These are phyloP conservation scores for Zaprionus obscuricornis DNA, from an alignment of 2,888 invertebrate species.

Conservation along the genomic window DNA sequence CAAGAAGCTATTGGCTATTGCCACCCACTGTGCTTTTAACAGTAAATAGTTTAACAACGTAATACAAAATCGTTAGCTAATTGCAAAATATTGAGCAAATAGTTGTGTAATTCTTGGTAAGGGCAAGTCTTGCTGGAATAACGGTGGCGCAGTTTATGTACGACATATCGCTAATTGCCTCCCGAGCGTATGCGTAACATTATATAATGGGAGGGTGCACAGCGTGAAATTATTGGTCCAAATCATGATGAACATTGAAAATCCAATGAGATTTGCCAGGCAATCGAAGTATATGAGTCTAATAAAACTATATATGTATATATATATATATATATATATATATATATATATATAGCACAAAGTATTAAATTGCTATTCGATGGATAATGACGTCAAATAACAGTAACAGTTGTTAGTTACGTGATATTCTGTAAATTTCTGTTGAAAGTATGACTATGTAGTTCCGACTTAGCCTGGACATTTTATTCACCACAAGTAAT, in stretches of 20 bases:
- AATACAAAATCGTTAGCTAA: constrained; percentile 61
- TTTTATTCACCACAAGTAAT: constrained; percentile 31
- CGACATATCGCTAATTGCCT: constrained; percentile 34
- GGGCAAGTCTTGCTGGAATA: not conserved
- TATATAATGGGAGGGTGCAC: constrained; percentile 19
- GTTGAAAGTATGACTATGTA: no score
- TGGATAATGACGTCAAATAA: constrained; percentile 40
- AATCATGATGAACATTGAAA: constrained; percentile 52
- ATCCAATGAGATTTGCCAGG: constrained; percentile 61
- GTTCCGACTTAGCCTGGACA: no score
- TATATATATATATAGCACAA: not conserved
- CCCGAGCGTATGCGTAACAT: constrained; percentile 54
- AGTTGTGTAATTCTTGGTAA: constrained; percentile 22
- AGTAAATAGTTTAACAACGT: constrained; percentile 64
- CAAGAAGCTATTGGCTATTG: constrained; percentile 33
- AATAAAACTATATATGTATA: constrained; percentile 1
- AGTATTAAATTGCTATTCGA: no score
- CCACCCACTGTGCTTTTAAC: constrained; percentile 39
- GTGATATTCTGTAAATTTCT: no score
- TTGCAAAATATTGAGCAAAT: constrained; percentile 60
- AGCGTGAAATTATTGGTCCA: constrained; percentile 42
- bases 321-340: not conserved
- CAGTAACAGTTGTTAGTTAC: not conserved
- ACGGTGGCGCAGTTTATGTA: not conserved
- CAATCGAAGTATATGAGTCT: constrained; percentile 31